These are phyloP conservation scores for Pristionchus entomophagus DNA, from an alignment of 2,888 invertebrate species.

Conservation along the genomic window DNA sequence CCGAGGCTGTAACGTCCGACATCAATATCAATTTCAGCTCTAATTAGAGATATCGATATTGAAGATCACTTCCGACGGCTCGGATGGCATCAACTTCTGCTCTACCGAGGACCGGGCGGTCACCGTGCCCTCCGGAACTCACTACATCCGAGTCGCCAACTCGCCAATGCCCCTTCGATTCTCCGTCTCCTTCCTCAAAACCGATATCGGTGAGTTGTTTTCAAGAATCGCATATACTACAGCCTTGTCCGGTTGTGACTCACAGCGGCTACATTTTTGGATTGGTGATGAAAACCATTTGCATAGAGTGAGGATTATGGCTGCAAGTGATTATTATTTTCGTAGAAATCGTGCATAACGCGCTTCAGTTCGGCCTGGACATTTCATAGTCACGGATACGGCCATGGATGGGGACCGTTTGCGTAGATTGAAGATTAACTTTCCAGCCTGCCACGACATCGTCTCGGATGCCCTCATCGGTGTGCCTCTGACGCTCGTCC, in stretches of 20 bases:
- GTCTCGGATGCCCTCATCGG: not conserved
- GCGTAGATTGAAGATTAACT: not conserved
- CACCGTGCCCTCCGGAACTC: not conserved
- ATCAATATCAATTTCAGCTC: no score
- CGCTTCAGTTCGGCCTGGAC: not conserved
- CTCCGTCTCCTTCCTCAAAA: not conserved
- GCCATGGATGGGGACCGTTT: not conserved
- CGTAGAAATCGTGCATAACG: no score
- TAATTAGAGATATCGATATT: no score
- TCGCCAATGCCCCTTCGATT: not conserved
- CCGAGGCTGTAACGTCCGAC: no score
- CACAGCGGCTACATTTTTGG: not conserved
- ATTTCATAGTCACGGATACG: no score
- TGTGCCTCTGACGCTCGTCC: not conserved
- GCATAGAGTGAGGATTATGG: not conserved
- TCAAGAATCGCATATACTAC: not conserved
- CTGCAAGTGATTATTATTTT: no score
- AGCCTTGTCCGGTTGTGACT: no score
- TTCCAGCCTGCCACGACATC: constrained; percentile 9
- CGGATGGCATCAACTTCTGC: not conserved
- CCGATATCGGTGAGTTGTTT: not conserved
- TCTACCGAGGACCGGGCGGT: not conserved
- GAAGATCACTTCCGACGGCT: not conserved
- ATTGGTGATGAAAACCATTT: no score
- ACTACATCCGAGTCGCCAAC: not conserved